Evolutionary conservation across 2,797 vertebrate species (phyloP).

Genomic region (Limnodromus scolopaceus): DNA sequence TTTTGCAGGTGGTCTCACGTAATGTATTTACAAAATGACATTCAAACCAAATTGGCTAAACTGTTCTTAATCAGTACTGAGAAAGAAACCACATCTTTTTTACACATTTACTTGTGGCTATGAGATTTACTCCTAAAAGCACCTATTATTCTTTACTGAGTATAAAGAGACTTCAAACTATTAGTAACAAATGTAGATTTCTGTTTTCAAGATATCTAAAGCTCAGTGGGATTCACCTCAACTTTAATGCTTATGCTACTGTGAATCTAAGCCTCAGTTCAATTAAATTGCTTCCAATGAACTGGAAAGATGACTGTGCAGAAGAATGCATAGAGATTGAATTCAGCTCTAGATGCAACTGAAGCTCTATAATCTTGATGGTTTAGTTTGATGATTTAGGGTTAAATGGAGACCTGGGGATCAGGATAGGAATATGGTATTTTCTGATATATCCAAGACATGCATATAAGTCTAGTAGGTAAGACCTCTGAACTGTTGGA

Average conservation of each 20-base stretch:
- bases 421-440: neutral
- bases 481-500: neutral
- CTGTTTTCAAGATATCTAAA: neutral
- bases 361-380: neutral
- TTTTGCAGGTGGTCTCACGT: neutral
- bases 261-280: neutral
- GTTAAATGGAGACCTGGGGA: neutral
- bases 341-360: neutral
- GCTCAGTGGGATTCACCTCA: neutral
- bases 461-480: neutral
- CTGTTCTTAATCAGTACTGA: neutral
- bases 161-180: neutral
- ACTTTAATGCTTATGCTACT: neutral
- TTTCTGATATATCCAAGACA: neutral
- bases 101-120: neutral
- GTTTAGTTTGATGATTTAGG: neutral
- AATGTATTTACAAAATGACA: neutral
- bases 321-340: neutral
- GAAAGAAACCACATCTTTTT: rapidly evolving
- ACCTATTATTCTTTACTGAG: neutral
- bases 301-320: neutral
- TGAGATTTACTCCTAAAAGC: neutral
- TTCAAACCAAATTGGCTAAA: neutral
- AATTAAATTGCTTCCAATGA: neutral
- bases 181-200: neutral